Evolutionary conservation across 2,113 vertebrate genomes (phyloP), one percentile per base, ranked within the genome.

Genomic region (Oncorhynchus nerka): DNA sequence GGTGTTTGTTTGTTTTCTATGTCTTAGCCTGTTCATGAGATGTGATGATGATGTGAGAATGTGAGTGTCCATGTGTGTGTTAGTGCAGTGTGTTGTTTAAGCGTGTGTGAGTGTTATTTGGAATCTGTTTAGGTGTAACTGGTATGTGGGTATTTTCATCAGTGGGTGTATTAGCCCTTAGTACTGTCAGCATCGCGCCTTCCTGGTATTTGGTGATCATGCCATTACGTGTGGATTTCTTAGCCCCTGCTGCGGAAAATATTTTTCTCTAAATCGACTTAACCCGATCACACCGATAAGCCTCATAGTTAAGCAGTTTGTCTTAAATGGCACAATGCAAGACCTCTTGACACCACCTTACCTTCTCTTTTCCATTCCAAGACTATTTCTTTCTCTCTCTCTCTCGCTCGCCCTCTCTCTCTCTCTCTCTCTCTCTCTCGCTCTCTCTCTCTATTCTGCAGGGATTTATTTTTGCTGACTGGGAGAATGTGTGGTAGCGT

Each of bases 201-300:
- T 7, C 24, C 9, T 62, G 72, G 61, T 65, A 65, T 61, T 5
- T 20, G 57, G 15, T 16, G 11, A 8, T 61, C 55, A 15, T 48
- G 19, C 20, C 55, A 48, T 22, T 70, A 22, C 45, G 26, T 70
- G 39, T 70, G 15, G 20, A n/a, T 20, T 61, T 48, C 68, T 70
- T 24, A 73, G 71, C 28, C 16, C 59, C 30, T 49, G 8, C 59
- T 62, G 34, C 57, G 5, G 6, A 20, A 22, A 22, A 55, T 5
- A 45, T 73, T 64, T 73, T 34, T 39, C 57, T 22, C 30, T 59
- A 64, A 73, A 73, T 74, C 61, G 2, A 74, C 55, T 65, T 26
- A 64, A 55, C 71, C 15, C 5, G 32, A 22, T 55, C 9, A n/a
- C n/a, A 19, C 28, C 15, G 61, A 66, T 75, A 67, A 68, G 39